Evolutionary conservation across 2,113 vertebrate genomes (phyloP).

Genomic region (Heptranchias perlo): DNA sequence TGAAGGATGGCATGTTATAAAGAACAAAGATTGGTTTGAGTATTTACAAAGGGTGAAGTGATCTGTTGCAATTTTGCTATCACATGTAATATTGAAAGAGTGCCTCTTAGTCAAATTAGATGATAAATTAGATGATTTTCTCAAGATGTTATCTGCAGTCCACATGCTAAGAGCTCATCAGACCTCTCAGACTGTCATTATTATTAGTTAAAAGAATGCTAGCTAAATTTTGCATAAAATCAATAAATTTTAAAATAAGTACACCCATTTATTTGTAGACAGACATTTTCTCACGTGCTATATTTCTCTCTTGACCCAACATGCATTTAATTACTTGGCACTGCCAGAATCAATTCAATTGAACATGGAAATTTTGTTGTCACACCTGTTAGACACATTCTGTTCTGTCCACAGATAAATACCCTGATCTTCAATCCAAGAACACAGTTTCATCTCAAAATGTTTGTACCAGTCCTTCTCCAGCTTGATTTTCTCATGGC

Average conservation of each 20-base stretch:
- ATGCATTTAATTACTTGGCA: slow-evolving; percentile 11
- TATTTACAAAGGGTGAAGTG: slow-evolving; percentile 29
- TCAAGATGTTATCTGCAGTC: slow-evolving; percentile 11
- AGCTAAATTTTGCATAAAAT: slow-evolving; percentile 23
- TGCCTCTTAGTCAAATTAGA: slow-evolving; percentile 28
- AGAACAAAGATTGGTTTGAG: slow-evolving; percentile 24
- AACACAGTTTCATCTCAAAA: not conserved
- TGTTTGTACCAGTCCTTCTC: not conserved
- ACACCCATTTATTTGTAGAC: not conserved
- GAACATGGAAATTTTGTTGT: slow-evolving; percentile 18
- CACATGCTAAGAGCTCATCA: slow-evolving; percentile 1
- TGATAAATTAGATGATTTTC: slow-evolving; percentile 27
- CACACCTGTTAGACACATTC: not conserved
- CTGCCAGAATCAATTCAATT: slow-evolving; percentile 2
- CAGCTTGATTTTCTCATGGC: not conserved
- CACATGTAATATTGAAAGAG: slow-evolving; percentile 23
- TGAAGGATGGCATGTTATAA: slow-evolving; percentile 28
- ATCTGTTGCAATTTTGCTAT: slow-evolving; percentile 28
- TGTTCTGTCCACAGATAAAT: not conserved
- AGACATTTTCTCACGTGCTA: not conserved
- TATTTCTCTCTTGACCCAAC: not conserved
- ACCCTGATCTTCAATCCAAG: not conserved
- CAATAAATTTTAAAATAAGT: slow-evolving; percentile 9
- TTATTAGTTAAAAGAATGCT: not conserved
- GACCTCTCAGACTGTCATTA: not conserved